Conservation (phyloP, 1,140 invertebrate species). For the Laupala kohalensis region DNA sequence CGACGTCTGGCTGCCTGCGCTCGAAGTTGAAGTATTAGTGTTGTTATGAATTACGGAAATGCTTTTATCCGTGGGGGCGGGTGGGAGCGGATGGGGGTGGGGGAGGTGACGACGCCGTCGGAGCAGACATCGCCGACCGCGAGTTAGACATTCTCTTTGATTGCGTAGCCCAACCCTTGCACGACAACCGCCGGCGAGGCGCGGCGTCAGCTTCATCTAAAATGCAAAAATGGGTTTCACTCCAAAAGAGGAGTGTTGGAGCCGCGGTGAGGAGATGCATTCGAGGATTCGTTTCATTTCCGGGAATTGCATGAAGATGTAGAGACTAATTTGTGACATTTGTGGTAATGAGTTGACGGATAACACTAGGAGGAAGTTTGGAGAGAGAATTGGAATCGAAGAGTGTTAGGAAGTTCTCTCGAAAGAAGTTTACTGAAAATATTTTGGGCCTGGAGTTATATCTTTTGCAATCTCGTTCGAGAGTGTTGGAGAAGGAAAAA, state of each 20-base stretch:
- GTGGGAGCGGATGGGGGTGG: too few relatives aligned
- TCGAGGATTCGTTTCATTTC: background rate
- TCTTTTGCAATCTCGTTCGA: too few relatives aligned
- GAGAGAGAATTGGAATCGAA: too few relatives aligned
- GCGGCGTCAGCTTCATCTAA: background rate
- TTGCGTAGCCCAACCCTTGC: background rate
- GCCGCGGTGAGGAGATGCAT: background rate
- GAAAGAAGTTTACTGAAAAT: too few relatives aligned
- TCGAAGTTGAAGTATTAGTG: background rate
- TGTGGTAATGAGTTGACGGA: too few relatives aligned
- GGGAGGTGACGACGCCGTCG: too few relatives aligned
- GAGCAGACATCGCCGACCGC: background rate
- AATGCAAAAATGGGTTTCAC: background rate
- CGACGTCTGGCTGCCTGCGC: background rate
- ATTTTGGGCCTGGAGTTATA: too few relatives aligned
- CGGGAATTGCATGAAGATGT: background rate
- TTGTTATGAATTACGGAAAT: background rate
- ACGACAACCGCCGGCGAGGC: too few relatives aligned
- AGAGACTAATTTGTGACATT: background rate
- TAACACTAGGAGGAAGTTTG: too few relatives aligned
- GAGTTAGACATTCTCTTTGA: background rate
- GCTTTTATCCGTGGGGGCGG: background rate
- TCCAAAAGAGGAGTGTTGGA: too few relatives aligned
- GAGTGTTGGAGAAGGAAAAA: too few relatives aligned
- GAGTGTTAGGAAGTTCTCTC: too few relatives aligned